Percentiles rank a stretch among this genome's conserved stretches.
Conservation (phyloP, 2,113 vertebrate species). For the Periophthalmodon schlosseri region DNA sequence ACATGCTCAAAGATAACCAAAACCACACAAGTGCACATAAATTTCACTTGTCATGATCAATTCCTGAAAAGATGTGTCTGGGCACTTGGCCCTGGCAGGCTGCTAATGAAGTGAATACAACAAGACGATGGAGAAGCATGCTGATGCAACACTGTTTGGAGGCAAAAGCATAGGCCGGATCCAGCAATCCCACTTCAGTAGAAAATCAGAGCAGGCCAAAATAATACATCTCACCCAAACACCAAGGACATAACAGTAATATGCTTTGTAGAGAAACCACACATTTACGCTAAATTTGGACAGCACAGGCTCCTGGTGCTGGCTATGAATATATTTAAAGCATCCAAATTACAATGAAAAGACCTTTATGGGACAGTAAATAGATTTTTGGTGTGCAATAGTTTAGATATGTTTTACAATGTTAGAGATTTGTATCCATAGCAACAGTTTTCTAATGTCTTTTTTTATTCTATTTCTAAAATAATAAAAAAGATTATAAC, state of each 20-base stretch:
- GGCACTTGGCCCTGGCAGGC: constrained; percentile 47
- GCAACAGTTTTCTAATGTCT: not conserved
- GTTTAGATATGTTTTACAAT: not conserved
- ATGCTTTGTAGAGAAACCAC: not conserved
- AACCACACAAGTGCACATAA: constrained; percentile 46
- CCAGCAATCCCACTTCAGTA: constrained; percentile 40
- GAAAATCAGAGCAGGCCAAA: constrained; percentile 33
- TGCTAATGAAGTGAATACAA: constrained; percentile 70
- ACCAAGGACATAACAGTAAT: constrained; percentile 6
- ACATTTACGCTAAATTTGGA: not conserved
- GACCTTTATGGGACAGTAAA: not conserved
- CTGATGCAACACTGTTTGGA: constrained; percentile 57
- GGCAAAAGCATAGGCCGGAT: constrained; percentile 30
- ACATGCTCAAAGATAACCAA: constrained; percentile 36
- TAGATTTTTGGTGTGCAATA: not conserved
- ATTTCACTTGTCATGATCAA: constrained; percentile 63
- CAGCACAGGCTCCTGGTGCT: not conserved
- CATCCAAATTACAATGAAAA: not conserved
- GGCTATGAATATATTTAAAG: not conserved
- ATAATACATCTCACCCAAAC: constrained; percentile 19
- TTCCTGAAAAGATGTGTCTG: constrained; percentile 53
- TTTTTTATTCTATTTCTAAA: not conserved
- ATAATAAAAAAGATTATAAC: not conserved
- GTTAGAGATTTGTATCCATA: not conserved
- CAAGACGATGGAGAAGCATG: constrained; percentile 53